phyloP scores from a whole-genome alignment of 2,113 vertebrate genomes.

The Phainopepla nitens region DNA sequence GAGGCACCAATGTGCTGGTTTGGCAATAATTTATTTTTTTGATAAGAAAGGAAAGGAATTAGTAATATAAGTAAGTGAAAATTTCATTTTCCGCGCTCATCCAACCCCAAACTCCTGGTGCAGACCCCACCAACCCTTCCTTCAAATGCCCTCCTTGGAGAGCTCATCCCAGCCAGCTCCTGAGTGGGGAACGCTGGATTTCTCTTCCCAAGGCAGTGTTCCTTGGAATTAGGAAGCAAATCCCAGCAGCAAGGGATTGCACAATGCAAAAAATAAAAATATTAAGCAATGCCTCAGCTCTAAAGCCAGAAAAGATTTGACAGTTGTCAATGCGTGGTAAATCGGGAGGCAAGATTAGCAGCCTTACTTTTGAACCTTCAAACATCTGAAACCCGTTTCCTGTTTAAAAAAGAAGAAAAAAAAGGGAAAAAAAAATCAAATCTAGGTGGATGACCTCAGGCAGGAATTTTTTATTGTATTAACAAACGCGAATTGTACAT shows the following conservation, averaged over 20 bases:
- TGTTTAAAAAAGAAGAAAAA: background rate
- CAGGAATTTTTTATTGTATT: conserved; percentile 59
- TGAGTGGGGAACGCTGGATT: fast-evolving
- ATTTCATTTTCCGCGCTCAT: fast-evolving
- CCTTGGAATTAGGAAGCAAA: background rate
- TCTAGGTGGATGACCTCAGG: conserved; percentile 73
- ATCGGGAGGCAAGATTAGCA: conserved; percentile 67
- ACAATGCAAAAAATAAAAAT: fast-evolving
- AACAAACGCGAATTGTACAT: conserved; percentile 80
- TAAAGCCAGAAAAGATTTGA: background rate
- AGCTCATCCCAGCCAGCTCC: background rate
- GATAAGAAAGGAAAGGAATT: too few relatives aligned
- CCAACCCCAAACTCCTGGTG: fast-evolving
- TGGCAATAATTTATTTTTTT: too few relatives aligned
- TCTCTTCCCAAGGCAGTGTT: background rate
- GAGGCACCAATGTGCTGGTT: too few relatives aligned
- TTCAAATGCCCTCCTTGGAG: background rate
- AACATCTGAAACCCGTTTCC: conserved; percentile 81
- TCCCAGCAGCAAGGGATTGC: background rate
- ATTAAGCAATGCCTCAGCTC: background rate
- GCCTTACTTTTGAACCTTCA: conserved; percentile 69
- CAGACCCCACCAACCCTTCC: background rate
- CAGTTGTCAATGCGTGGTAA: conserved; percentile 51
- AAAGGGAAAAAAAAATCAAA: background rate
- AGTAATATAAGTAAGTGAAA: too few relatives aligned